Evolutionary conservation across 53 echinoderm and acorn worm genomes (phyloP), one percentile per base, ranked within the genome.

Genomic region (Zoroaster sp.): DNA sequence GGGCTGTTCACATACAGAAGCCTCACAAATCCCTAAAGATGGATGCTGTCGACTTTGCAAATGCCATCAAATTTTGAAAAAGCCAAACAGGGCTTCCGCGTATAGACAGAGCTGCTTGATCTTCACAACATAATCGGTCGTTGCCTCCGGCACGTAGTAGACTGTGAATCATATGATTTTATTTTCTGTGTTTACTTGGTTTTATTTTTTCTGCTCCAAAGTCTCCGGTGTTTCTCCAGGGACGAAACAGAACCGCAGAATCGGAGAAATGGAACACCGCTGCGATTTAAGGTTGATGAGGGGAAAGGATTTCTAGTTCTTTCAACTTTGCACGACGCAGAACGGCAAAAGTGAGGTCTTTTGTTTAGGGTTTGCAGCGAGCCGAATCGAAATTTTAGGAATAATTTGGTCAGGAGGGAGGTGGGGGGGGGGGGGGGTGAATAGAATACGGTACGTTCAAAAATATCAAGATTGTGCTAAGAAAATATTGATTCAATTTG

Each of bases 211-310:
- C 71, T 36, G 71, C 9, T 40, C 40, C 40, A 21, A 21, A 36
- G 59, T 63, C 79, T 55, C 2, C 38, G 2, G 2, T 4, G 17
- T 21, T 79, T 12, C 79, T 20, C 21, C 23, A 10, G 79, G 79
- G 63, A 63, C 63, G 79, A 79, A 20, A 63, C n/a, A 55, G 10
- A 44, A 79, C 55, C 79, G 38, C 59, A n/a, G 59, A 37, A 35
- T 65, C 30, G 37, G 15, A 13, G 79, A 55, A 79, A 79, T 39
- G 38, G 20, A 79, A 79, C 59, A 63, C 79, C 40, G 38, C 21
- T 25, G 20, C 40, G 59, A 79, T 79, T 79, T 79, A n/a, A 59
- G 38, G 13, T 40, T 73, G 35, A 52, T 23, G n/a, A 38, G 37
- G 9, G 25, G 11, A 23, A 59, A 5, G 25, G 9, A 55, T 59